Evolutionary conservation across 2,888 invertebrate genomes (phyloP), one percentile per base, ranked within the genome.

Genomic region (Eutolmus rufibarbis): DNA sequence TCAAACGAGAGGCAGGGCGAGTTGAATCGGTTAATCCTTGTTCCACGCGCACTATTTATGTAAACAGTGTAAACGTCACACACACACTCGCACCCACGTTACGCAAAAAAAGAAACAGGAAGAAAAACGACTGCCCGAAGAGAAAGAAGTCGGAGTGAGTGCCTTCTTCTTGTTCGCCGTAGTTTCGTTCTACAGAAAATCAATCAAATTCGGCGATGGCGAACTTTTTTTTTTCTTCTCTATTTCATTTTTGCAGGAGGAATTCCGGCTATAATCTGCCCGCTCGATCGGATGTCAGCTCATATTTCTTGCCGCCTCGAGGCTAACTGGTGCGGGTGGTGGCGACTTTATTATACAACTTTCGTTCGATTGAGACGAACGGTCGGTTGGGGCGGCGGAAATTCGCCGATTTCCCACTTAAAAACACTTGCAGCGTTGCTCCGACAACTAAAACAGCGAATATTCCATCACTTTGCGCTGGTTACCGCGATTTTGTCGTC

Each of bases 141-240:
- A 66, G 37, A 74, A 85, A 85, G 85, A 74, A 74, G 43, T 85
- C 31, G 9, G 28, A 16, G 9, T 43, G 43, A 51, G 66, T 66
- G 74, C 46, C 85, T 85, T 85, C 74, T 85, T 85, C 85, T 85
- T 85, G 46, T 40, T 85, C 40, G 46, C 46, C 28, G 85, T 85
- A 46, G 43, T 74, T 84, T 84, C 51, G 5, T 66, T 74, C 43
- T 40, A 46, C 43, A 74, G 85, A 85, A 85, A 85, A 85, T 85
- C 85, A 85, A 85, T 85, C 85, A 85, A 85, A n/a, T 74, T 84
- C 19, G 66, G 57, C 57, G 74, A 74, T 23, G 51, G 16, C 16
- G 51, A 51, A 51, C 23, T n/a, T 82, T 74, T 74, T 85, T 85
- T 34, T 74, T 74, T 31, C 74, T 74, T 66, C 31, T 34, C 14